Evolutionary conservation across 2,113 vertebrate genomes (phyloP).

Genomic region (Poeciliopsis retropinna): DNA sequence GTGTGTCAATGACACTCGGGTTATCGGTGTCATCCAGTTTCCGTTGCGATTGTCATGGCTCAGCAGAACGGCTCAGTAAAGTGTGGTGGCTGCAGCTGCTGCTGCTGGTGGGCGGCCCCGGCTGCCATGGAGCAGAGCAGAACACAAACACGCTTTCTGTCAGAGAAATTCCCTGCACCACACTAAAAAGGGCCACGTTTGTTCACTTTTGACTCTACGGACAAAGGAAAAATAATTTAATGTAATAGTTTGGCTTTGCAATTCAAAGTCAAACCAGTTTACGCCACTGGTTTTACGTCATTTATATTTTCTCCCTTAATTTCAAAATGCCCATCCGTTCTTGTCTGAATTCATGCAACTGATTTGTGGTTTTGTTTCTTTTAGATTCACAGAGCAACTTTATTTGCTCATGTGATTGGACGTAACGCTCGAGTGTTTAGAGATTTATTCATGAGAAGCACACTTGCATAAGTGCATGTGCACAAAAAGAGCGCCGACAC

Average conservation of each 20-base stretch:
- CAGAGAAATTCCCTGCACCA: slow-evolving; percentile 4
- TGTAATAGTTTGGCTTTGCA: neutral
- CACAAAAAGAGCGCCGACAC: neutral
- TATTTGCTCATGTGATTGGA: neutral
- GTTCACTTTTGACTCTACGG: slow-evolving; percentile 6
- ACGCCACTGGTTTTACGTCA: neutral
- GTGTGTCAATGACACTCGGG: slow-evolving; percentile 43
- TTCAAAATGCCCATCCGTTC: too few species aligned
- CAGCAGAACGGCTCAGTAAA: slow-evolving; percentile 58
- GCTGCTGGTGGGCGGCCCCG: slow-evolving; percentile 46
- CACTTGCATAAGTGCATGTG: slow-evolving; percentile 4
- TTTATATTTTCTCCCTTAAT: neutral
- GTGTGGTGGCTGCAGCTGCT: slow-evolving; percentile 70
- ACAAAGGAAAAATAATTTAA: neutral
- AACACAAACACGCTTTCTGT: slow-evolving; percentile 20
- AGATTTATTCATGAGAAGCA: slow-evolving; percentile 29
- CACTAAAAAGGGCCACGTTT: neutral
- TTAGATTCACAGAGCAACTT: neutral
- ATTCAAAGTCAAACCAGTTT: neutral
- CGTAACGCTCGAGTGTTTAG: neutral
- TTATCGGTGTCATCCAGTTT: slow-evolving; percentile 50
- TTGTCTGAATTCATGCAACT: too few species aligned
- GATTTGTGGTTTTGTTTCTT: neutral
- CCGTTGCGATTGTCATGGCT: slow-evolving; percentile 45
- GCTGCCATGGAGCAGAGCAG: slow-evolving; percentile 42